Percentiles rank a stretch among this genome's conserved stretches.
Conservation (phyloP, 2,888 invertebrate species). For the Entomobrya proxima region DNA sequence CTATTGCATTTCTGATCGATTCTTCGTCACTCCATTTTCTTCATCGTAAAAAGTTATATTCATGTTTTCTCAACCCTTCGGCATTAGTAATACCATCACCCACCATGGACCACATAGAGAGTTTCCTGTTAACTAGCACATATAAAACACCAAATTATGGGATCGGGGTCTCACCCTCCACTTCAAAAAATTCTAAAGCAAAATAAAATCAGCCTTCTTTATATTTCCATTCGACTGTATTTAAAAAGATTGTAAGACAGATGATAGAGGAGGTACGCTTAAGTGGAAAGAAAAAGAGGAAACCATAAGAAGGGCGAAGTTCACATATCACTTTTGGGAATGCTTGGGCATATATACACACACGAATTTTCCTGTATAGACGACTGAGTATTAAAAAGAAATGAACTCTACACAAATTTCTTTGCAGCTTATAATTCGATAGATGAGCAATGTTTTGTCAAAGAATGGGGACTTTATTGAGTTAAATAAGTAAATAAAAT, state of each 20-base stretch:
- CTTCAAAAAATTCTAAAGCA: constrained; percentile 38
- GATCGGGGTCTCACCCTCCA: constrained; percentile 46
- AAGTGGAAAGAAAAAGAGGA: constrained; percentile 19
- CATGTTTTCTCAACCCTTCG: constrained; percentile 28
- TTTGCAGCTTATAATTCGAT: constrained; percentile 28
- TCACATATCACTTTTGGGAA: constrained; percentile 57
- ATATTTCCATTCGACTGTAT: constrained; percentile 24
- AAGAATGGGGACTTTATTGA: constrained; percentile 60
- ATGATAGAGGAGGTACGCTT: not conserved
- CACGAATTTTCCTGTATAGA: too few species aligned
- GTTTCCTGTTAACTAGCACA: constrained; percentile 49
- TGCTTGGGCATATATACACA: not conserved
- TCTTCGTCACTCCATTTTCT: constrained; percentile 48
- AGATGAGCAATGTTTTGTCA: constrained; percentile 52
- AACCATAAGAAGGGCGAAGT: constrained; percentile 60
- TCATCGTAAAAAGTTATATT: not conserved
- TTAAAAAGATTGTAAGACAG: constrained; percentile 9
- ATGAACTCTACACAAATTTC: not conserved
- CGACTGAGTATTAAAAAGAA: not conserved
- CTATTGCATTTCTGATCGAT: constrained; percentile 53
- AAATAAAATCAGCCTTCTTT: constrained; percentile 55
- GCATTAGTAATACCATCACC: constrained; percentile 22
- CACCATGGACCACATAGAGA: constrained; percentile 57
- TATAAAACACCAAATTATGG: constrained; percentile 55
- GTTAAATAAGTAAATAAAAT: constrained; percentile 68